Evolutionary conservation across 1,140 invertebrate genomes (phyloP).

Genomic region (Chrysopa pallens): DNA sequence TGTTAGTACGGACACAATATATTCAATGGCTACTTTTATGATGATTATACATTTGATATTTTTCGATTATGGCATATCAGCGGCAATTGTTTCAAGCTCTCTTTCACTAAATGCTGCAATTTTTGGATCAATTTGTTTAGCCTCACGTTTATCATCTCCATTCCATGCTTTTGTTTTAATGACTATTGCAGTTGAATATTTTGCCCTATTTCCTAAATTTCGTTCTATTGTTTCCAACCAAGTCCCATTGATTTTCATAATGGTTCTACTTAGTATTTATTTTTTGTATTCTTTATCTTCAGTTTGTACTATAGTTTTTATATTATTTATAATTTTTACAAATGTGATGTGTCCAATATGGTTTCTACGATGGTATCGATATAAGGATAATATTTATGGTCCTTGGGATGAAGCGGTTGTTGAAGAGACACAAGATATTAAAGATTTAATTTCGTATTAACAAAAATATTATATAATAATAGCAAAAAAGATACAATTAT

Average conservation of each 20-base stretch:
- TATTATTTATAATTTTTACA: slow-evolving; percentile 40
- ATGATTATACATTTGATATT: slow-evolving; percentile 77
- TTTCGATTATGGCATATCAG: slow-evolving; percentile 76
- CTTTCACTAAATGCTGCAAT: slow-evolving; percentile 79
- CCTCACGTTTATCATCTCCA: slow-evolving; percentile 69
- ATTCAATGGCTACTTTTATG: slow-evolving; percentile 75
- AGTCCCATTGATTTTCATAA: slow-evolving; percentile 15
- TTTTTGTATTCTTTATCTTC: slow-evolving; percentile 35
- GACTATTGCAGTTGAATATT: slow-evolving; percentile 67
- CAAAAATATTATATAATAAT: slow-evolving; percentile 1
- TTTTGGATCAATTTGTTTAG: slow-evolving; percentile 84
- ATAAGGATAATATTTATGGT: slow-evolving; percentile 88
- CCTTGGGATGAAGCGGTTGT: slow-evolving; percentile 88
- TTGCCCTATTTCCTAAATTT: slow-evolving; percentile 75
- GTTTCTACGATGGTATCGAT: slow-evolving; percentile 63
- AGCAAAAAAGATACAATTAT: background rate
- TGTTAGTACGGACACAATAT: slow-evolving; percentile 93
- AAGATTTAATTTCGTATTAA: slow-evolving; percentile 12
- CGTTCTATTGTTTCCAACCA: slow-evolving; percentile 35
- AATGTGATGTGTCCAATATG: slow-evolving; percentile 56
- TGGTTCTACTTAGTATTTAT: slow-evolving; percentile 27
- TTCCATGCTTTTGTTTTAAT: slow-evolving; percentile 78
- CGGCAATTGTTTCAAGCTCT: slow-evolving; percentile 63
- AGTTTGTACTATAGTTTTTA: slow-evolving; percentile 37
- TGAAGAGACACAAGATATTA: slow-evolving; percentile 32